Evolutionary conservation across 2,797 vertebrate species (phyloP).

Genomic region (Spea hammondii): DNA sequence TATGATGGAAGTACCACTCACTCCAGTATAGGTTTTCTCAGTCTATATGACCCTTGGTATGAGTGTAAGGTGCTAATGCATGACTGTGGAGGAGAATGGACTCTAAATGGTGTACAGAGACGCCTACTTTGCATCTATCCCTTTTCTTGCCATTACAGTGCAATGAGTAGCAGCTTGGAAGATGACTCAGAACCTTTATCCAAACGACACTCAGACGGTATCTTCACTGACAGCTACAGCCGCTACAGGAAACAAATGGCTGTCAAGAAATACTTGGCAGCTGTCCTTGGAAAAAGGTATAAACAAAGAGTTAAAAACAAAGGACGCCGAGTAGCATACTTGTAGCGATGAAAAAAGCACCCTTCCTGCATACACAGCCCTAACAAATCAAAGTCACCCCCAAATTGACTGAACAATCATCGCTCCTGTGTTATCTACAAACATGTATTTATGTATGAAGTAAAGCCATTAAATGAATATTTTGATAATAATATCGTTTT

Average conservation of each 20-base stretch:
- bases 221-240: conserved; percentile 99
- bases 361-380: conserved; percentile 69
- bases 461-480: conserved; percentile 99
- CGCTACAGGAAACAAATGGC: conserved; percentile 99
- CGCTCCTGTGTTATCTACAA: conserved; percentile 89
- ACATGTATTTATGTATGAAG: conserved; percentile 99
- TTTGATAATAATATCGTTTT: conserved; percentile 99
- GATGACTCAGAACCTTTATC: conserved; percentile 87
- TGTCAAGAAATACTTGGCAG: conserved; percentile 98
- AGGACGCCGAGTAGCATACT: conserved; percentile 95
- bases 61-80: too few species aligned
- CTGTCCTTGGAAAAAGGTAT: conserved; percentile 99
- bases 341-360: conserved; percentile 83
- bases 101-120: conserved; percentile 11
- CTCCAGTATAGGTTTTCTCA: too few species aligned
- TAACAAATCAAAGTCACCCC: conserved; percentile 81
- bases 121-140: conserved; percentile 36
- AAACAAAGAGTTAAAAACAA: conserved; percentile 99
- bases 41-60: too few species aligned
- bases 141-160: conserved; percentile 63
- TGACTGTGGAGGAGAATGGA: background rate
- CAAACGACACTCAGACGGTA: conserved; percentile 96
- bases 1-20: too few species aligned
- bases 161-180: conserved; percentile 70
- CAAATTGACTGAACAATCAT: conserved; percentile 93